phyloP scores from a whole-genome alignment of 1,140 invertebrate genomes.

The Drosophila trapezifrons region DNA sequence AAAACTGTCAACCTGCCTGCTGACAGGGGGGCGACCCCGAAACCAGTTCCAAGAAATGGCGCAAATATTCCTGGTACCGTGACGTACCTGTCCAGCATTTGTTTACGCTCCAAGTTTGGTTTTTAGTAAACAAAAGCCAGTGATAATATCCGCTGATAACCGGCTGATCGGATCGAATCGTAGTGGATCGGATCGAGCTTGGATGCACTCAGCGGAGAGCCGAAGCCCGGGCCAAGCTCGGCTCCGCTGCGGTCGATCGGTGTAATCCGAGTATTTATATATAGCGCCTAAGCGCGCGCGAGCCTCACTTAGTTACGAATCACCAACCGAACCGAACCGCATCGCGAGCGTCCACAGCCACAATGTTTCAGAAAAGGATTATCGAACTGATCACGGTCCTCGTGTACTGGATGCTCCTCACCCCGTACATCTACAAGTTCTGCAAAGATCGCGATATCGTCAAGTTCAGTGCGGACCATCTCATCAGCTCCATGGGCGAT shows the following conservation, averaged over 20 bases:
- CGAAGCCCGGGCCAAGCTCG: conserved; percentile 16
- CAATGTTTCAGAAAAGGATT: conserved; percentile 78
- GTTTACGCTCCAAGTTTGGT: conserved; percentile 46
- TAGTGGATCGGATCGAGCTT: background rate
- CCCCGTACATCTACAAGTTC: conserved; percentile 61
- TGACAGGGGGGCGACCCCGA: conserved; percentile 36
- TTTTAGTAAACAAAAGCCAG: conserved; percentile 14
- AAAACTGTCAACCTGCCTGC: conserved; percentile 8
- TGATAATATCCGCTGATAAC: conserved; percentile 48
- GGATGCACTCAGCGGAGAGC: conserved; percentile 3
- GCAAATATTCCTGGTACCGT: conserved; percentile 60
- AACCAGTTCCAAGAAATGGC: conserved; percentile 71
- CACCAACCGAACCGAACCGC: conserved; percentile 56
- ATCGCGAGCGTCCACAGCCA: conserved; percentile 3
- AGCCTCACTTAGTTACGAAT: conserved; percentile 70
- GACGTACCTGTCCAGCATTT: conserved; percentile 44
- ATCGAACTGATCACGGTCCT: conserved; percentile 69
- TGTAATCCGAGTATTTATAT: conserved; percentile 53
- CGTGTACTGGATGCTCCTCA: conserved; percentile 69
- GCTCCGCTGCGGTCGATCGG: conserved; percentile 52
- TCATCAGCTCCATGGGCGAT: conserved; percentile 55
- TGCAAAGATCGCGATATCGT: conserved; percentile 48
- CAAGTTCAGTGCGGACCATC: conserved; percentile 51
- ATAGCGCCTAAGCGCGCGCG: conserved; percentile 52
- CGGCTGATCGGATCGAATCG: conserved; percentile 3